Evolutionary conservation across 1,140 invertebrate genomes (phyloP), one percentile per base, ranked within the genome.

Genomic region (Pseudoatta argentina): DNA sequence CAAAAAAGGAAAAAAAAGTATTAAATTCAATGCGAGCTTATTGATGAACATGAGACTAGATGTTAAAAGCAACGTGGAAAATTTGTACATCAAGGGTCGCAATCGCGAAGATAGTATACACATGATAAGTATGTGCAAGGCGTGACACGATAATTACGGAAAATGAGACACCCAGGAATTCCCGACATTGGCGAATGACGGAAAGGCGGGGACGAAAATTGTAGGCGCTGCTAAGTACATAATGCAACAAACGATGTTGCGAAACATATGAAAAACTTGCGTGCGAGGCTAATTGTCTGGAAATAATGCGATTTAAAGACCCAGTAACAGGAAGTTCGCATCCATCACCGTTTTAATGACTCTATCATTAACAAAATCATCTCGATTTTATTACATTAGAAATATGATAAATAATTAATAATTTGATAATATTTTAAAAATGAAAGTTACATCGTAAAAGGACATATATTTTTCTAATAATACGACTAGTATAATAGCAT

Each of bases 151-250:
- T 81, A 81, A 81, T 81, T 59, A 44, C 1, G 16, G 64, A 57
- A 81, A 81, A 81, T 81, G 64, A 81, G 27, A 55, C 77, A 57
- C 5, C 8, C 8, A 64, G 77, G 21, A 81, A 27, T 69, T n/a
- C 30, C 51, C 24, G 27, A n/a, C 77, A 69, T 39, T 24, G 16
- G 27, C 27, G 1, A 55, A 8, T 16, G 8, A 44, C 30, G 1
- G 6, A 7, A 67, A 67, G n/a, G 21, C 3, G 5, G 18, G 63
- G n/a, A 79, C 2, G 30, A 69, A 79, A 81, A 81, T 71, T 71
- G 10, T 24, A 48, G 21, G 0, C 24, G 39, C 21, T 63, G 39
- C 24, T 77, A 44, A 48, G 61, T n/a, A 24, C 39, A 44, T 77
- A 39, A 76, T 27, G 39, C 39, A 64, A 44, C 30, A 8, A 39